phyloP scores from a whole-genome alignment of 2,113 vertebrate genomes.

The Bufo gargarizans region DNA sequence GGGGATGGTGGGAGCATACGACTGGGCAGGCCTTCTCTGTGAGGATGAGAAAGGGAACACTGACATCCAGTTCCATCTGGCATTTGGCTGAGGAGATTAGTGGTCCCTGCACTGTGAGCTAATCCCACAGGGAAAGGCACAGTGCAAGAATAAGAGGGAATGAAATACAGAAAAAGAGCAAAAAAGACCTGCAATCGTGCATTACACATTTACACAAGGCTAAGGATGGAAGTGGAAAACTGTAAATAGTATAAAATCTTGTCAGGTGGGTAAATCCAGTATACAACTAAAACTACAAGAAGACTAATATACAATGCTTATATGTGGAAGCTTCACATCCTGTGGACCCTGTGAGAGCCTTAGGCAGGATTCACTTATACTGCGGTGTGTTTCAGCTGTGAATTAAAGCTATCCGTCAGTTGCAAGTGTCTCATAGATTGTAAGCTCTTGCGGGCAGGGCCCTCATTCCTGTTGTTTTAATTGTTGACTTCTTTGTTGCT shows the following conservation, averaged over 20 bases:
- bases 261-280: neutral
- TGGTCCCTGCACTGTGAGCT: neutral
- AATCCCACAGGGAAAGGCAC: neutral
- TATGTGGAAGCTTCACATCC: neutral
- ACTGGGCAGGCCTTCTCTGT: neutral
- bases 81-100: slow-evolving; percentile 15
- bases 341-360: neutral
- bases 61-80: slow-evolving; percentile 13
- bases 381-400: neutral
- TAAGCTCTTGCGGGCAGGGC: too few species aligned
- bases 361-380: neutral
- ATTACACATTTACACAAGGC: neutral
- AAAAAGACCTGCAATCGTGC: neutral
- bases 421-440: neutral
- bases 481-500: too few species aligned
- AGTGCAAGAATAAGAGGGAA: neutral
- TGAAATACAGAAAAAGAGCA: neutral
- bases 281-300: neutral
- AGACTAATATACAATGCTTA: neutral
- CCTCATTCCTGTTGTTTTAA: too few species aligned
- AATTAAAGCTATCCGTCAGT: neutral
- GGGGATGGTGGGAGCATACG: neutral
- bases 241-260: neutral
- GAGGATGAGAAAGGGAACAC: neutral
- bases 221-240: neutral